Evolutionary conservation across 2,113 vertebrate genomes (phyloP).

Genomic region (Taurulus bubalis): DNA sequence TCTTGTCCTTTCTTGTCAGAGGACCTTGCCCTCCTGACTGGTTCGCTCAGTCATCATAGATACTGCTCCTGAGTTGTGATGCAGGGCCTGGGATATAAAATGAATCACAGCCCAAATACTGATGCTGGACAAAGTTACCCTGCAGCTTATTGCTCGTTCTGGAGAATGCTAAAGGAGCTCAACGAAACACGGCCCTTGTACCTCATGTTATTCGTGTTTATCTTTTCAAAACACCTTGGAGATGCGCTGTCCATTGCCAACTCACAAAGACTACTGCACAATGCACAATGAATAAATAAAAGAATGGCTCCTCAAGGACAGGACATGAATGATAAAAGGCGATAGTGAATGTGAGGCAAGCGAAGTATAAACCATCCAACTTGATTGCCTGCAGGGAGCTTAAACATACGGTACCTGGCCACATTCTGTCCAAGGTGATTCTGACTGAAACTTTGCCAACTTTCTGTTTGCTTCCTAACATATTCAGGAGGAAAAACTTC

Average conservation of each 20-base stretch:
- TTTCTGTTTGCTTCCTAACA: constrained; percentile 33
- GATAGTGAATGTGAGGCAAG: constrained; percentile 39
- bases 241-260: background rate
- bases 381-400: constrained; percentile 27
- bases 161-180: constrained; percentile 16
- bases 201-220: constrained; percentile 35
- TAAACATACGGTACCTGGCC: constrained; percentile 14
- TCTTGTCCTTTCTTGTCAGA: constrained; percentile 30
- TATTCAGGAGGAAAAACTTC: constrained; percentile 14
- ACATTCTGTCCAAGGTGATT: constrained; percentile 57
- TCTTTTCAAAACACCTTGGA: constrained; percentile 52
- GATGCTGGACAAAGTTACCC: constrained; percentile 23
- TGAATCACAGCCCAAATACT: constrained; percentile 24
- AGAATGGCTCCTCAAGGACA: constrained; percentile 52
- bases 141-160: constrained; percentile 37
- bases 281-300: constrained; percentile 62
- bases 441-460: constrained; percentile 9
- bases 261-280: constrained; percentile 34
- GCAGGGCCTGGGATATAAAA: constrained; percentile 18
- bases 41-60: constrained; percentile 20
- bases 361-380: constrained; percentile 20
- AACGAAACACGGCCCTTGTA: constrained; percentile 8
- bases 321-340: constrained; percentile 41
- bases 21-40: constrained; percentile 20
- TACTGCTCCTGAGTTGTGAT: constrained; percentile 30